Evolutionary conservation across 1,140 invertebrate species (phyloP), one percentile per base, ranked within the genome.

Genomic region (Macrobrachium nipponense): DNA sequence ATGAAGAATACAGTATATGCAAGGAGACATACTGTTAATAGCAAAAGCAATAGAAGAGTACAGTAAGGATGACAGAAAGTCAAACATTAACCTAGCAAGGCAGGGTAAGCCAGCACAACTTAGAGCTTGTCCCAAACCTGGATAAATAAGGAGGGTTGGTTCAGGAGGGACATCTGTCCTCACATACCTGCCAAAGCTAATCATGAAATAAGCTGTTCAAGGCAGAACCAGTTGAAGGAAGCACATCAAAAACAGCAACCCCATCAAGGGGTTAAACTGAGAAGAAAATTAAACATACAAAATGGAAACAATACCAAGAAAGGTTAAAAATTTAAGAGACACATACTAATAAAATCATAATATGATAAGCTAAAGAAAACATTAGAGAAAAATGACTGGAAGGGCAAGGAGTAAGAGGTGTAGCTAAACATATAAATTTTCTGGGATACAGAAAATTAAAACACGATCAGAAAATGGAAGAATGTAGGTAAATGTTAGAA

Each of bases 341-440:
- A 66, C 20, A 15, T 64, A 64, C 15, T 15, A 64, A 64, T 15
- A 64, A 20, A 64, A 64, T 64, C 61, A 64, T 17, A 20, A 64
- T 17, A 64, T 5, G 61, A 20, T 64, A 64, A n/a, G 20, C 15
- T 17, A 64, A 20, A 5, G 5, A 64, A 64, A 64, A 20, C 20
- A 20, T 0, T 5, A 43, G 23, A 76, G 44, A 44, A 44, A 76
- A 43, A 36, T 36, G 73, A 76, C 12, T n/a, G 51, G 73, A 44
- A 76, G 73, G n/a, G n/a, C 12, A 44, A 76, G 73, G 73, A 76
- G 44, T 14, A 60, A 60, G n/a, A 78, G 18, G 44, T 23, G 76
- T n/a, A 20, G 76, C 23, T 51, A 78, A 20, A 51, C 4, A 36
- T 4, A 36, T 36, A 1, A 36, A 36, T 36, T 36, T 36, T 36